phyloP scores from a whole-genome alignment of 2,888 invertebrate species.

The Hydriomena furcata region DNA sequence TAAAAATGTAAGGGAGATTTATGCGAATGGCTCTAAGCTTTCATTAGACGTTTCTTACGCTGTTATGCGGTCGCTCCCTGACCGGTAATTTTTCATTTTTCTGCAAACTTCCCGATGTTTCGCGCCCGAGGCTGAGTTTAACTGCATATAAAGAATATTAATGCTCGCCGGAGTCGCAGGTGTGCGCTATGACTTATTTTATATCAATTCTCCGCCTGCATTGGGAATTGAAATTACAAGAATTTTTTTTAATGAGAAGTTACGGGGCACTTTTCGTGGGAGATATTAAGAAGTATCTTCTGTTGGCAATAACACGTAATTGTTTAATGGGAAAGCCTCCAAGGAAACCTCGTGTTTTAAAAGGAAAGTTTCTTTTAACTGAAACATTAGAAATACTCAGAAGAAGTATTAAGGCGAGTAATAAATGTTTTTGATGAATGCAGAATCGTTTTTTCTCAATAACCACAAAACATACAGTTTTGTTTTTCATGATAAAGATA shows the following conservation, averaged over 20 bases:
- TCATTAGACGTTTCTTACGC: constrained; percentile 82
- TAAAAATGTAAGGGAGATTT: constrained; percentile 84
- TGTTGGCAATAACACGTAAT: constrained; percentile 22
- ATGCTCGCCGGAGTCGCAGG: constrained; percentile 69
- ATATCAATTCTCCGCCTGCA: constrained; percentile 67
- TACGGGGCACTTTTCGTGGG: constrained; percentile 46
- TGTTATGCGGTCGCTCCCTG: constrained; percentile 81
- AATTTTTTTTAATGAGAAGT: constrained; percentile 63
- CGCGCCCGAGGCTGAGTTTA: constrained; percentile 70
- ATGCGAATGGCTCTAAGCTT: constrained; percentile 84
- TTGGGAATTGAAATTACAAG: constrained; percentile 62
- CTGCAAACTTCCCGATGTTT: constrained; percentile 76
- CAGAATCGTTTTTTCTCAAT: too few relatives aligned
- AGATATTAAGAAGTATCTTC: constrained; percentile 21
- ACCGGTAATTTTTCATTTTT: constrained; percentile 82
- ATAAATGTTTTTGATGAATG: too few relatives aligned
- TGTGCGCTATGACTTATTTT: constrained; percentile 77
- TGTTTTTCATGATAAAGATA: too few relatives aligned
- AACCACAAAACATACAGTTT: too few relatives aligned
- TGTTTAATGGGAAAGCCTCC: constrained; percentile 33
- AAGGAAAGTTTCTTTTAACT: too few relatives aligned
- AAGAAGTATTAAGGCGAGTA: too few relatives aligned
- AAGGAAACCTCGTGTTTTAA: constrained; percentile 3
- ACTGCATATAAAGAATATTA: constrained; percentile 83
- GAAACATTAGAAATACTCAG: too few relatives aligned